Conservation (phyloP, 92 coral and sea anemone genomes). For the Pocillopora meandrina region DNA sequence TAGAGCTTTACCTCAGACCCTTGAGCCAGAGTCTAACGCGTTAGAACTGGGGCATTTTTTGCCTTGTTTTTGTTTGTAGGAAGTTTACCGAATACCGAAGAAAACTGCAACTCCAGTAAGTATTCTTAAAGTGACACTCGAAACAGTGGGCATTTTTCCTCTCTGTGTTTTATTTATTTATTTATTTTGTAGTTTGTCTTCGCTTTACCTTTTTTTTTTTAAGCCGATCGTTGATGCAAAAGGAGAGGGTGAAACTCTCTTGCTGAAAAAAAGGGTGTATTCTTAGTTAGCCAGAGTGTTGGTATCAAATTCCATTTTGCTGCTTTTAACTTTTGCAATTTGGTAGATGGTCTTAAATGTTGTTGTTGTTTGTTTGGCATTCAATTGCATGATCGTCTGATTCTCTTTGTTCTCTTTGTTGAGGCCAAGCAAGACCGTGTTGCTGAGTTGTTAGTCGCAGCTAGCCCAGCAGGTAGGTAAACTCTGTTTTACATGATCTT, state of each 20-base stretch:
- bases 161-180: background rate
- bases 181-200: background rate
- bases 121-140: slow-evolving; percentile 4
- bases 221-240: no score
- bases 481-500: background rate
- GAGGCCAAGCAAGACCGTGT: slow-evolving; percentile 43
- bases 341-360: no score
- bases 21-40: no score
- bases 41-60: background rate
- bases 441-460: slow-evolving; percentile 6
- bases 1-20: no score
- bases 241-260: no score
- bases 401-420: background rate
- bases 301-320: no score
- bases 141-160: background rate
- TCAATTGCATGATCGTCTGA: background rate
- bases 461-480: slow-evolving; percentile 32
- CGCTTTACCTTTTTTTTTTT: no score
- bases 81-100: slow-evolving; percentile 80
- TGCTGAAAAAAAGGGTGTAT: no score
- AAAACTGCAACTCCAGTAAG: slow-evolving; percentile 75
- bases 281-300: no score
- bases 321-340: no score
- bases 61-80: slow-evolving; percentile 46
- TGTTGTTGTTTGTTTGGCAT: no score